These are phyloP conservation scores for Emydocephalus ijimae DNA, from an alignment of 2,113 vertebrate species.

Conservation along the genomic window DNA sequence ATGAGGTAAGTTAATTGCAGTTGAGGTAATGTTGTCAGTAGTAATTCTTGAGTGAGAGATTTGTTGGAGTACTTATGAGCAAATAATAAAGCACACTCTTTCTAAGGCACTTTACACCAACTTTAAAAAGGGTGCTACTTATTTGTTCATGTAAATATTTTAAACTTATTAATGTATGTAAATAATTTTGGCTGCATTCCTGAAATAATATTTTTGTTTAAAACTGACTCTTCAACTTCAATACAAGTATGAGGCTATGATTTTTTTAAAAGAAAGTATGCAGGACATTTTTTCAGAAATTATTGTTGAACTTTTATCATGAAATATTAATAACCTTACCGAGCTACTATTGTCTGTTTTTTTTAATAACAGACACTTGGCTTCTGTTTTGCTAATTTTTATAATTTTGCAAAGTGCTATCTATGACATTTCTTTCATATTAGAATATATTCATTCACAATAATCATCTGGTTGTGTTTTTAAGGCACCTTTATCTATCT, in stretches of 20 bases:
- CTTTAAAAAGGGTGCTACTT: not conserved
- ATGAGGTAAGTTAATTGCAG: conserved; percentile 78
- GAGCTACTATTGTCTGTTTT: not conserved
- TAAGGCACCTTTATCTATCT: conserved; percentile 76
- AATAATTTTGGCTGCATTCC: not conserved
- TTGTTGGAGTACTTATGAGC: not conserved
- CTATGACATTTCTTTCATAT: not conserved
- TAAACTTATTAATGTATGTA: not conserved
- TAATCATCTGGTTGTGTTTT: not conserved
- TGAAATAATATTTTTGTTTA: not conserved
- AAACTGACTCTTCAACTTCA: not conserved
- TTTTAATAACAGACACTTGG: accelerated
- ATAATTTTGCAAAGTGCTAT: not conserved
- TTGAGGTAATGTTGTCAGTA: conserved; percentile 72
- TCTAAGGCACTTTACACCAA: not conserved
- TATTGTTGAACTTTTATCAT: not conserved
- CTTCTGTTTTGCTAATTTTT: accelerated
- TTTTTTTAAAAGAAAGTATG: not conserved
- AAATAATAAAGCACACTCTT: not conserved
- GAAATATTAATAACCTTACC: not conserved
- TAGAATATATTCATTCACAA: not conserved
- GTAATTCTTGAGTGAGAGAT: not conserved
- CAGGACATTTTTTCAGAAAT: not conserved
- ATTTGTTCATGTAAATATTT: not conserved
- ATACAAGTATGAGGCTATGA: not conserved